Evolutionary conservation across 1,140 invertebrate species (phyloP), one percentile per base, ranked within the genome.

Genomic region (Drosophila tropicalis): DNA sequence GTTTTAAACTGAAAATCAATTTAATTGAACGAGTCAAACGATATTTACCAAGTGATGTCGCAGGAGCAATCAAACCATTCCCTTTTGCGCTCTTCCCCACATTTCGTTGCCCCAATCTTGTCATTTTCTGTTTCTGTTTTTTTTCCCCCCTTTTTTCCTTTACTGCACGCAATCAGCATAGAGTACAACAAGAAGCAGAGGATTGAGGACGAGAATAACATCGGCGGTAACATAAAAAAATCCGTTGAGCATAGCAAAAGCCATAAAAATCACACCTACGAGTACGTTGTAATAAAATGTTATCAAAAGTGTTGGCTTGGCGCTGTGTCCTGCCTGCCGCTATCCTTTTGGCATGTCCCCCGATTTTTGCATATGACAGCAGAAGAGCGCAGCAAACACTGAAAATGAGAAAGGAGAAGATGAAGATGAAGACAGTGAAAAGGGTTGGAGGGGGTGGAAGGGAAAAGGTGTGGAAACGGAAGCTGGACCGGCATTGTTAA

Each of bases 201-300:
- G 12, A 12, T 12, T 10, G 4, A 13, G 36, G 12, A 39, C 10
- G 36, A 12, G 36, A 13, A 68, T 13, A 76, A 71, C 7, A 57
- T 19, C 32, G 10, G n/a, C 55, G 13, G 54, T 34, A 51, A 34
- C 25, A 63, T 15, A 17, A 76, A 76, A 55, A 87, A 87, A 87
- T 83, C 74, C 83, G 82, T 87, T 87, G 83, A 87, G 84, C 84
- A 89, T 89, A 76, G 84, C 70, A 89, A 81, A 78, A 87, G 84
- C 77, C 84, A 89, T 89, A 89, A 89, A 89, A 89, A 89, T 89
- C 84, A 89, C 84, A 89, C 84, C 84, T 89, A 87, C 84, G 84
- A 87, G 81, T 90, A 84, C 84, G 84, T 81, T 84, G 84, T 89
- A 89, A 89, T 89, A 89, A 89, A 89, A 90, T 90, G 85, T 89